phyloP scores from a whole-genome alignment of 2,113 vertebrate genomes.

The Neodon shergylaensis region DNA sequence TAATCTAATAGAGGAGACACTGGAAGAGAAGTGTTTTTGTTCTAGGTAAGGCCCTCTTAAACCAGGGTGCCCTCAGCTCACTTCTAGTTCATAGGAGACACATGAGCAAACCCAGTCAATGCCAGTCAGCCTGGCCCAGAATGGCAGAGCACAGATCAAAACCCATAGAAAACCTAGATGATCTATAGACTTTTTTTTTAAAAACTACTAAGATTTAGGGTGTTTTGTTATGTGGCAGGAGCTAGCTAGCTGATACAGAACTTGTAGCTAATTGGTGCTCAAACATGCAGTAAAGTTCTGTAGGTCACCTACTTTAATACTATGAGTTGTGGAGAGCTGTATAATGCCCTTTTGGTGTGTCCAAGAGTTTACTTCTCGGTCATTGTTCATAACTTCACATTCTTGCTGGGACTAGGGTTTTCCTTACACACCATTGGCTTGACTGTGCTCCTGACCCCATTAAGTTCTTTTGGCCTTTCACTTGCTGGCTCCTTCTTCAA shows the following conservation, averaged over 20 bases:
- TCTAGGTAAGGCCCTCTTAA: neutral
- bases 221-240: conserved; percentile 12
- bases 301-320: neutral
- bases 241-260: conserved; percentile 11
- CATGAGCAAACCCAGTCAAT: neutral
- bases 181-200: neutral
- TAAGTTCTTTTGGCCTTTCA: neutral
- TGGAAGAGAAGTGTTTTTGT: neutral
- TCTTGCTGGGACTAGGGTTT: neutral
- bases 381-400: conserved; percentile 3
- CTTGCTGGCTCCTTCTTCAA: neutral
- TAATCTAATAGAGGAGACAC: neutral
- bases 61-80: neutral
- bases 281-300: neutral
- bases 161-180: neutral
- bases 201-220: neutral
- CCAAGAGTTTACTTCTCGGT: neutral
- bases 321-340: neutral
- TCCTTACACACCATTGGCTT: neutral
- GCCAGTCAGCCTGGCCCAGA: neutral
- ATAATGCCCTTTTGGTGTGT: neutral
- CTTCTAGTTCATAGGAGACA: neutral
- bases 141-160: neutral
- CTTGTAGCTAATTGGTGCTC: neutral
- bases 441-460: neutral